A percentile compares a stretch with the other conserved stretches of the same genome.
phyloP scores from a whole-genome alignment of 2,888 invertebrate genomes.

The Dilophus febrilis region DNA sequence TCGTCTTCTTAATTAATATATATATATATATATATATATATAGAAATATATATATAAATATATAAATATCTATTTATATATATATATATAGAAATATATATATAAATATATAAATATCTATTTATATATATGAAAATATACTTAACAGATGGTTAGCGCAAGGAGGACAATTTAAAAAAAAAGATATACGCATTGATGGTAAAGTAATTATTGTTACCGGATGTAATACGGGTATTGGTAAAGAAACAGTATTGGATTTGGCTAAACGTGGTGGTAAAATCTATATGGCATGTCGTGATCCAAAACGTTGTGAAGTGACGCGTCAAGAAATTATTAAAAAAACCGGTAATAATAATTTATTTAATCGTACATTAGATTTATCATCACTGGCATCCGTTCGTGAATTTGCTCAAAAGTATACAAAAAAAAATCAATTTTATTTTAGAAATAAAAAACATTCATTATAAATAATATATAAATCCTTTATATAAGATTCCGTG shows the following conservation, averaged over 20 bases:
- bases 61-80: too few species aligned
- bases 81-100: too few species aligned
- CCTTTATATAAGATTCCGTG: slow-evolving; percentile 16
- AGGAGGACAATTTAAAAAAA: slow-evolving; percentile 41
- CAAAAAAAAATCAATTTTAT: too few species aligned
- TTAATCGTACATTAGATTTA: slow-evolving; percentile 35
- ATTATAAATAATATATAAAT: too few species aligned
- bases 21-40: too few species aligned
- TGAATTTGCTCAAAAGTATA: slow-evolving; percentile 38
- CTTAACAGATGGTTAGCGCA: slow-evolving; percentile 40
- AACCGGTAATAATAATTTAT: slow-evolving; percentile 57
- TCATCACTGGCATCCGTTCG: slow-evolving; percentile 36
- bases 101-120: too few species aligned
- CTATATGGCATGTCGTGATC: slow-evolving; percentile 62
- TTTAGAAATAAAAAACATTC: too few species aligned
- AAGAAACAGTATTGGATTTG: slow-evolving; percentile 45
- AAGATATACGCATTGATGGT: slow-evolving; percentile 31
- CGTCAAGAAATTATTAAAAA: slow-evolving; percentile 55
- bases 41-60: too few species aligned
- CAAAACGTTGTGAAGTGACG: slow-evolving; percentile 48
- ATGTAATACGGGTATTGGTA: slow-evolving; percentile 58
- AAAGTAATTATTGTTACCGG: slow-evolving; percentile 55
- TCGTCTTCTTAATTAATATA: too few species aligned
- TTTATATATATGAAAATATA: too few species aligned
- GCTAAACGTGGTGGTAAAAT: slow-evolving; percentile 56